Base-by-base conservation (phyloP, 2,888 invertebrate species). In the Scaptomyza polygonia region DNA sequence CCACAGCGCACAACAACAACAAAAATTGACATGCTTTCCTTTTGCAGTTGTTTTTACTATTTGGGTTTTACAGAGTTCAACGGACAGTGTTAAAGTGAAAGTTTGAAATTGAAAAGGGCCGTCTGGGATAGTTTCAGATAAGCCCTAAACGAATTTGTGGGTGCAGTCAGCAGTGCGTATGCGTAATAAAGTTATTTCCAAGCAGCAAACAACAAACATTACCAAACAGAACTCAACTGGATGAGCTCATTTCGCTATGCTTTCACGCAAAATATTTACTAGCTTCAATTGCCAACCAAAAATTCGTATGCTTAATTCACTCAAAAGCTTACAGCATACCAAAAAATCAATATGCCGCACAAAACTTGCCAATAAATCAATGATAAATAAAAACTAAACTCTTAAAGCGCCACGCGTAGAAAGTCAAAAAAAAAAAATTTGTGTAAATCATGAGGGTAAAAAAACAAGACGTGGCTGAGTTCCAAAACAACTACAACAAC, bases 401-500 rank as follows among this genome's bases (percentile, higher is more conserved):
- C 45, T 36, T 53, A 55, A 27, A 57, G 34, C 45, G 45, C 42
- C 43, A 76, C 63, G 45, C 16, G 56, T 77, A 71, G 64, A 82
- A 75, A 77, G 54, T 66, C 67, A 70, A 65, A 67, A 84, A 71
- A 74, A 63, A 69, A 34, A 21, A n/a, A n/a, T n/a, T n/a, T n/a
- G 36, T 51, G 48, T 42, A 40, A 14, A 55, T 25, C 4, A 25
- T 25, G 43, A 48, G 25, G 53, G 18, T 18, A 16, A 30, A 49
- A 27, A 62, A 56, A 66, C 36, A 66, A 67, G 78, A 84, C 86
- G 86, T 81, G 86, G 81, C 86, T 39, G 30, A 27, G 73, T 47
- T 55, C 27, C 59, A 72, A 75, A 18, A 53, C 48, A 45, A 49
- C 58, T 32, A 64, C 63, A 58, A 55, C 68, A 45, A 72, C 79